Evolutionary conservation across 1,140 invertebrate species (phyloP), one percentile per base, ranked within the genome.

Genomic region (Melipona quadrifasciata): DNA sequence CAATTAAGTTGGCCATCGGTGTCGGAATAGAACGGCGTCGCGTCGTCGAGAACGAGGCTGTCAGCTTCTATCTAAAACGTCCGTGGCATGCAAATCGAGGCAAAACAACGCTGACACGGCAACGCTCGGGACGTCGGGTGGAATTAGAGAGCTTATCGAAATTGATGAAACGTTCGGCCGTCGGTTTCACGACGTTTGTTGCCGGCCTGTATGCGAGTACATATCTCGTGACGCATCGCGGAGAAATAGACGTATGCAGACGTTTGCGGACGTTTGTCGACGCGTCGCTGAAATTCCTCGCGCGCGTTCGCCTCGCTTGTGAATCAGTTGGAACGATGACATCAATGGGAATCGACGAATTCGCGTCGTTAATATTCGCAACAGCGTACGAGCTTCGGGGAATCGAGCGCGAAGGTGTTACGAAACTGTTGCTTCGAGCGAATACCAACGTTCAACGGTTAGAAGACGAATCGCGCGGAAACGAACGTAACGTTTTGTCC

Each of bases 261-360:
- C 39, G 39, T 47, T 47, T 14, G 31, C 12, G 14, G 67, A 70
- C 67, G 61, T 39, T 27, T 2, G 34, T 31, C 34, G 34, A 21
- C 24, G 76, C 77, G 51, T 86, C 58, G 61, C 51, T 74, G 61
- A 77, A 89, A 90, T 90, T 90, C 87, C 86, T 80, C 57, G 70
- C 57, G 70, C 57, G 88, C 83, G 65, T 70, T 76, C 64, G 5
- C 57, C 27, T 55, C 77, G 87, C 81, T 51, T 87, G 82, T 84
- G 87, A 92, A 91, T 90, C 90, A 84, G 64, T 72, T 75, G 68
- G 81, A 78, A 88, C 89, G 89, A 81, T 79, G 88, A 89, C 84
- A 90, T 82, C 79, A 83, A 74, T 73, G 87, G 14, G 80, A 31
- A 87, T 86, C 85, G 79, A 87, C 86, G 87, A 78, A 91, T 91